Conservation (phyloP, 2,113 vertebrate genomes). For the Sigmodon hispidus region DNA sequence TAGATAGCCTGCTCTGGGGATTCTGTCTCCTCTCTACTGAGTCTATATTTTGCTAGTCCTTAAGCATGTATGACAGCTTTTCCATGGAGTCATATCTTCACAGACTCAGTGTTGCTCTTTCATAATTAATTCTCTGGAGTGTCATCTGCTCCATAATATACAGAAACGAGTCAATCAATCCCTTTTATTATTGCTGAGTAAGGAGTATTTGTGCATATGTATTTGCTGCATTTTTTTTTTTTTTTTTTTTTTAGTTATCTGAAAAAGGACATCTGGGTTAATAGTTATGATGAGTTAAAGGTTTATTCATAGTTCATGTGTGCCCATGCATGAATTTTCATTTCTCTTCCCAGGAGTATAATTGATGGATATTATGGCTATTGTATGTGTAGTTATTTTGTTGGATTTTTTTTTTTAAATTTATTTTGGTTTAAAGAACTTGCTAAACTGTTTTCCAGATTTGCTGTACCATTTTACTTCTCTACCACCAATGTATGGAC, state of each 20-base stretch:
- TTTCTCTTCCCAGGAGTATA: conserved; percentile 1
- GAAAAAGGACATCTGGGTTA: not conserved
- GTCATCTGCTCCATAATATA: not conserved
- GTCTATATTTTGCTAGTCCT: not conserved
- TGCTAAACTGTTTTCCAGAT: conserved; percentile 71
- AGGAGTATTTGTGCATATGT: not conserved
- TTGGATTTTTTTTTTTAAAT: no score
- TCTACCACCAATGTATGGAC: conserved; percentile 61
- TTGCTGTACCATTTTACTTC: conserved; percentile 63
- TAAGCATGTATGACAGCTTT: not conserved
- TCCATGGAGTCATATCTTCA: not conserved
- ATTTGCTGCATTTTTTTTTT: not conserved
- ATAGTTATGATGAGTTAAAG: not conserved
- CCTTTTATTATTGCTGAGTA: not conserved
- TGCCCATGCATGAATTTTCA: not conserved
- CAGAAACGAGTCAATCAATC: not conserved
- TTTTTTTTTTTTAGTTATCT: not conserved
- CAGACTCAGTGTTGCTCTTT: not conserved
- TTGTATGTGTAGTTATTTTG: not conserved
- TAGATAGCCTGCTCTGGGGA: not conserved
- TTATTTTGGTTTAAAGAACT: conserved; percentile 53
- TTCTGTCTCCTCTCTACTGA: not conserved
- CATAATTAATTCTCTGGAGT: not conserved
- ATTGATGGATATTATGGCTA: conserved; percentile 24
- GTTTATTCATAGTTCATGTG: not conserved